A percentile compares a stretch with the other conserved stretches of the same genome.
These are phyloP conservation scores for Himalopsyche tibetana DNA, from an alignment of 2,888 invertebrate species.

Conservation along the genomic window DNA sequence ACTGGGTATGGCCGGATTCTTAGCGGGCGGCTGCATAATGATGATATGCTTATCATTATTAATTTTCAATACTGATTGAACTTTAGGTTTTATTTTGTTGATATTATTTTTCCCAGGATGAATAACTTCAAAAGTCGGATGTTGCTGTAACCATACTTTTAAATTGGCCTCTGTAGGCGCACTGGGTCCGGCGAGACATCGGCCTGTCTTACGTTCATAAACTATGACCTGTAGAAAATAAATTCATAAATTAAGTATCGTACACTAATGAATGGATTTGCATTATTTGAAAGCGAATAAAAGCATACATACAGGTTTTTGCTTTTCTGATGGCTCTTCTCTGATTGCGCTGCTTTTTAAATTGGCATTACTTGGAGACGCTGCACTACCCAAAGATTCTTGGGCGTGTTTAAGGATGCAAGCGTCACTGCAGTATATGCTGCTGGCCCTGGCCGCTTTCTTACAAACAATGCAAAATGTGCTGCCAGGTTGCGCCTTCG, in stretches of 20 bases:
- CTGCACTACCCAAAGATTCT: slow-evolving; percentile 74
- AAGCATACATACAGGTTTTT: slow-evolving; percentile 12
- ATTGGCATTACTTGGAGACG: slow-evolving; percentile 62
- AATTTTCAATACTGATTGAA: slow-evolving; percentile 66
- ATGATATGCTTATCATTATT: slow-evolving; percentile 63
- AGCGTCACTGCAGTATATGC: slow-evolving; percentile 92
- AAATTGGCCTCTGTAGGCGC: slow-evolving; percentile 90
- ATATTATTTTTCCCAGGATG: slow-evolving; percentile 77
- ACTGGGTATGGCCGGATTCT: slow-evolving; percentile 68
- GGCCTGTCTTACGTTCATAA: slow-evolving; percentile 88
- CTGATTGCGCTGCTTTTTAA: slow-evolving; percentile 4
- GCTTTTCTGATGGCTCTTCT: slow-evolving; percentile 43
- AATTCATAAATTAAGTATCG: not conserved
- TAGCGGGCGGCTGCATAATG: slow-evolving; percentile 66
- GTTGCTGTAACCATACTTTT: slow-evolving; percentile 88
- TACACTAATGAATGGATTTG: not conserved
- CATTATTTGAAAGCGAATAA: slow-evolving; percentile 46
- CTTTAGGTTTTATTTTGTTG: slow-evolving; percentile 69
- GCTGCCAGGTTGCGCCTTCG: slow-evolving; percentile 65
- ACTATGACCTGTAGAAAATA: slow-evolving; percentile 81
- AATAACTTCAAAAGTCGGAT: slow-evolving; percentile 92
- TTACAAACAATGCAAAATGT: slow-evolving; percentile 87
- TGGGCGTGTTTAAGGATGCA: slow-evolving; percentile 92
- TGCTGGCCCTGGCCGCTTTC: slow-evolving; percentile 84
- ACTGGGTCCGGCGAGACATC: slow-evolving; percentile 84